Evolutionary conservation across 2,113 vertebrate genomes (phyloP).

Genomic region (Loxodonta africana): DNA sequence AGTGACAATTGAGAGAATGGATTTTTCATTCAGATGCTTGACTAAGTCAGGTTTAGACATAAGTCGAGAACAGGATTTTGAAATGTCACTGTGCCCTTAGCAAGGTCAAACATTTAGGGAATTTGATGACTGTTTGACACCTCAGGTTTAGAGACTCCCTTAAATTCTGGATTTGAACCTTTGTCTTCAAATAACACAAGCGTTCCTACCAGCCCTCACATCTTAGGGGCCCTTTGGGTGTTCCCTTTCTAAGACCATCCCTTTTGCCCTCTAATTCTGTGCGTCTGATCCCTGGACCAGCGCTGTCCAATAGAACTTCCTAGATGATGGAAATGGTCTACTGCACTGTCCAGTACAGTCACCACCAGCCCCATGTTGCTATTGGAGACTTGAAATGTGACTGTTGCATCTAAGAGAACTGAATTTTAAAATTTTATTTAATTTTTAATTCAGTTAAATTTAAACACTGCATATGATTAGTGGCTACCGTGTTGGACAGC

Average conservation of each 20-base stretch:
- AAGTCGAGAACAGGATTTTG: neutral
- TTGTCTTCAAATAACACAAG: neutral
- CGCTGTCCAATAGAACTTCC: neutral
- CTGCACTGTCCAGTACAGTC: neutral
- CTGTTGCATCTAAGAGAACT: neutral
- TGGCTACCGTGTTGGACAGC: neutral
- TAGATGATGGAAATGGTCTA: neutral
- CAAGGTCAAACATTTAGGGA: neutral
- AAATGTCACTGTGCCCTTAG: neutral
- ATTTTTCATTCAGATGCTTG: neutral
- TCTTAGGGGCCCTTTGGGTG: neutral
- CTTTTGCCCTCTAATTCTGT: neutral
- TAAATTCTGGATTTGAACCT: neutral
- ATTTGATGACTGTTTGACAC: neutral
- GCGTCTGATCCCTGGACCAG: neutral
- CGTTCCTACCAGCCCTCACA: neutral
- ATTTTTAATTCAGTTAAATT: neutral
- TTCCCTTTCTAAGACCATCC: neutral
- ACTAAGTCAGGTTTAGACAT: neutral
- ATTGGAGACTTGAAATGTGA: neutral
- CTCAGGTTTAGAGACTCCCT: conserved; percentile 3
- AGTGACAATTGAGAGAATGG: neutral
- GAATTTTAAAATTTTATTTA: neutral
- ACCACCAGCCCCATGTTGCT: neutral
- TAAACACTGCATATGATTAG: neutral